Percentiles rank a stretch among this genome's conserved stretches.
Conservation (phyloP, 1,140 invertebrate genomes). For the Portunus trituberculatus region DNA sequence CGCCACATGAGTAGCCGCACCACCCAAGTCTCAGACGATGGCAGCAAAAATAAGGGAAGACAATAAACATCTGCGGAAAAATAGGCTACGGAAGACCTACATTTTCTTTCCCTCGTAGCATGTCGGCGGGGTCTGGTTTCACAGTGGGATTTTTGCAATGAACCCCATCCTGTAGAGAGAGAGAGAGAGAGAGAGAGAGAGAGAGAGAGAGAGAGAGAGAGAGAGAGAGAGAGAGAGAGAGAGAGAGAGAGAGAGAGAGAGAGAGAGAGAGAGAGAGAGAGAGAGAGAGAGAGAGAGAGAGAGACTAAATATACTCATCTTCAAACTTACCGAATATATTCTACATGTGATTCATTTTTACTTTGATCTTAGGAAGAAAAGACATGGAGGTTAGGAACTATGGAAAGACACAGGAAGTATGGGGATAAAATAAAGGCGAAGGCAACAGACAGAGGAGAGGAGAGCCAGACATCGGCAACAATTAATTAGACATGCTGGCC, state of each 20-base stretch:
- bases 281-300: background rate
- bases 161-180: background rate
- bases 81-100: background rate
- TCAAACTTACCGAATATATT: background rate
- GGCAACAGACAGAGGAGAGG: background rate
- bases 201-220: background rate
- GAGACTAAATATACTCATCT: background rate
- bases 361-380: background rate
- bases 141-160: constrained; percentile 47
- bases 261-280: background rate
- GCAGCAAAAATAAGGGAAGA: background rate
- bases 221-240: constrained; percentile 41
- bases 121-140: constrained; percentile 45
- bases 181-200: constrained; percentile 25
- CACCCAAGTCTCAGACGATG: background rate
- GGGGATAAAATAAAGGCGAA: background rate
- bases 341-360: background rate
- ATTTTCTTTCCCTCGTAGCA: background rate
- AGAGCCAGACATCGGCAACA: background rate
- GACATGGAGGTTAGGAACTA: background rate
- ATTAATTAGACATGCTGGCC: constrained; percentile 34
- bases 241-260: constrained; percentile 39
- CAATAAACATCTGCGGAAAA: background rate
- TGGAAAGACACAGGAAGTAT: background rate
- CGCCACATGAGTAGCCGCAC: background rate